Evolutionary conservation across 2,113 vertebrate species (phyloP), one percentile per base, ranked within the genome.

Genomic region (Epinephelus moara): DNA sequence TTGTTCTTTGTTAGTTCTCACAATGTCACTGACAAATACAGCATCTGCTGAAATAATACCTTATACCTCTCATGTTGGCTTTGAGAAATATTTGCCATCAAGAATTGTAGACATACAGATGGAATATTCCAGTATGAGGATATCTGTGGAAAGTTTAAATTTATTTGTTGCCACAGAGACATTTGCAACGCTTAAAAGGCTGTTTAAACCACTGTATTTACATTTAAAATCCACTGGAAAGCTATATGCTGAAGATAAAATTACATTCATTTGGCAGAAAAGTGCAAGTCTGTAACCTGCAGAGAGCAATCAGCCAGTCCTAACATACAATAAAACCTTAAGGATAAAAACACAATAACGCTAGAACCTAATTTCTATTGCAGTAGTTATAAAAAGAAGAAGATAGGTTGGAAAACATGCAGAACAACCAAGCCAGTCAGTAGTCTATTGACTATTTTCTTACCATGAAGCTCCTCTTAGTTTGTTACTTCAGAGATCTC

Each of bases 1-100:
- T 71, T 69, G 40, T 88, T 81, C 75, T 42, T 25, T 33, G 57
- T 70, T 50, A 9, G 25, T 33, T 57, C 47, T 73, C 19, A 59
- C 21, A 71, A 25, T 68, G 49, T 56, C 0, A 76, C 50, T 30
- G n/a, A 64, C 55, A 42, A 72, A 71, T 47, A 60, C 2, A 61
- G 59, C 42, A 56, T 27, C 21, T 56, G 14, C 11, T 80, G 25
- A 72, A 19, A 69, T 52, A 50, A 25, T 42, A 37, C 37, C 0
- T 40, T 40, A 71, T 56, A 21, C 42, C 61, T 56, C 8, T 70
- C n/a, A 57, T 27, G 21, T 78, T 50, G 19, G 8, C 49, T 59
- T 42, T 61, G 23, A 56, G 47, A 18, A 50, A 40, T n/a, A 15
- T 63, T 52, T 62, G 21, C 30, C 56, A 66, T 78, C 47, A 18